phyloP scores from a whole-genome alignment of 1,140 invertebrate genomes.

The Apis mellifera region Amel_HAv3.1 CM009941.2:6993501-6994000 shows the following conservation, averaged over 20 bases:
- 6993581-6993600: conserved; percentile 6
- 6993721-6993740: conserved; percentile 49
- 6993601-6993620: not conserved
- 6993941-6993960: conserved; percentile 47
- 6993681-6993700: conserved; percentile 38
- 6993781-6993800: conserved; percentile 35
- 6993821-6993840: conserved; percentile 17
- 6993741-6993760: conserved; percentile 46
- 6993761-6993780: conserved; percentile 36
- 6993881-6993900: conserved; percentile 69
- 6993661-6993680: conserved; percentile 51
- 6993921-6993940: conserved; percentile 46
- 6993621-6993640: conserved; percentile 12
- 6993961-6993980: conserved; percentile 28
- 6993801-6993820: conserved; percentile 22
- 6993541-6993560: conserved; percentile 6
- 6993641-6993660: conserved; percentile 28
- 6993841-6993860: conserved; percentile 64
- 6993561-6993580: not conserved
- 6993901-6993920: conserved; percentile 38
- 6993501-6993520: not conserved
- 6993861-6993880: conserved; percentile 65
- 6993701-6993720: conserved; percentile 48
- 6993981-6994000: conserved; percentile 25
- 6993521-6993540: conserved; percentile 17